These are phyloP conservation scores for Drosophila jambulina DNA, from an alignment of 1,140 invertebrate species.

Conservation along the genomic window DNA sequence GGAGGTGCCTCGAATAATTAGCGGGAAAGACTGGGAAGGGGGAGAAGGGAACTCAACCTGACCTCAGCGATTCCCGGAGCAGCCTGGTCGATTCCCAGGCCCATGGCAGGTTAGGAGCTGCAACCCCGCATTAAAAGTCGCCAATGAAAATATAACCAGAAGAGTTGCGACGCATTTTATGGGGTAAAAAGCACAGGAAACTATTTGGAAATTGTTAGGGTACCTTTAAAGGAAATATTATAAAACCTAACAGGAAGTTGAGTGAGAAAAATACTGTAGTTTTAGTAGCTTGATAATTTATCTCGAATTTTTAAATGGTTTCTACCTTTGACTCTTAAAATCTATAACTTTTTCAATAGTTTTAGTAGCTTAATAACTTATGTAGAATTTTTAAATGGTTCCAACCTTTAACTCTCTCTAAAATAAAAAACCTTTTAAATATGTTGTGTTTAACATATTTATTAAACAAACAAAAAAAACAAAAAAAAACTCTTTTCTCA, in stretches of 20 bases:
- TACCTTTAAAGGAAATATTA: not conserved
- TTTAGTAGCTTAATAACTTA: too few relatives aligned
- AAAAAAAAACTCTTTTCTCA: too few relatives aligned
- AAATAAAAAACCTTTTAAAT: too few relatives aligned
- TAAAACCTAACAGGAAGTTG: not conserved
- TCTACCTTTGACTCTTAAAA: too few relatives aligned
- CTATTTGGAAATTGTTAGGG: constrained; percentile 6
- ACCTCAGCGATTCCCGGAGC: constrained; percentile 47
- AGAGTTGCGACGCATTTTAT: constrained; percentile 9
- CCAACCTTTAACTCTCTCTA: too few relatives aligned
- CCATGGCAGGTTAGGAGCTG: not conserved
- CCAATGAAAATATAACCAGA: constrained; percentile 70
- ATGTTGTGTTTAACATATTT: too few relatives aligned
- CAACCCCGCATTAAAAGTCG: constrained; percentile 38
- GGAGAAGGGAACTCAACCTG: not conserved
- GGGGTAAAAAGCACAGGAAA: not conserved
- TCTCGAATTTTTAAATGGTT: too few relatives aligned
- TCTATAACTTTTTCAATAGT: too few relatives aligned
- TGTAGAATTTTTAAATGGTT: not conserved
- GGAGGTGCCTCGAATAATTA: constrained; percentile 60
- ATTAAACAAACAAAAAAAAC: too few relatives aligned
- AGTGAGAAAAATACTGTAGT: not conserved
- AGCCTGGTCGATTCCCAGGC: constrained; percentile 45
- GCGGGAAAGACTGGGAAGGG: not conserved
- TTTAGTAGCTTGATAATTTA: not conserved